These are phyloP conservation scores for Sepiola atlantica DNA, from an alignment of 2,888 invertebrate species.

Conservation along the genomic window DNA sequence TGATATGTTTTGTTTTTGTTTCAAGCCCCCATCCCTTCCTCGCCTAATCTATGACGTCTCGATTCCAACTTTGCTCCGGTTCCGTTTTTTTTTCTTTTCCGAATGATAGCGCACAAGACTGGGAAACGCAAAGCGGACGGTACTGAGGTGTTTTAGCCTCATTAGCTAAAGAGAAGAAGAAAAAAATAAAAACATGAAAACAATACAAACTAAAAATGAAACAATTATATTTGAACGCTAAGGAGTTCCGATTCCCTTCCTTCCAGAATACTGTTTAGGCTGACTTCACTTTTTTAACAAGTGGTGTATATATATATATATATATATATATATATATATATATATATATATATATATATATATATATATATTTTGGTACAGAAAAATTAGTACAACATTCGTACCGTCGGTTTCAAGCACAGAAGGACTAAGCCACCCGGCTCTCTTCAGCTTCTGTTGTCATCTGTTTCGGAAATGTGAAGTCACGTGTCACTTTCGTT, in stretches of 20 bases:
- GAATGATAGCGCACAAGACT: not conserved
- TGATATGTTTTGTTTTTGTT: not conserved
- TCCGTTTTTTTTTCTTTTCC: not conserved
- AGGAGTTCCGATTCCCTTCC: constrained; percentile 12
- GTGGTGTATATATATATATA: not conserved
- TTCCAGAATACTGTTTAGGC: not conserved
- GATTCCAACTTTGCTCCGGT: not conserved
- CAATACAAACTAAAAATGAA: not conserved
- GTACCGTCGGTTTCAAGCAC: too few species aligned
- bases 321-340: not conserved
- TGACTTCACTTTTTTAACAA: not conserved
- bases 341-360: not conserved
- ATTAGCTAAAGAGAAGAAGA: not conserved
- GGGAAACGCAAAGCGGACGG: not conserved
- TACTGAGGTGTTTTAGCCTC: not conserved
- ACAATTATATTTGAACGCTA: constrained; percentile 16
- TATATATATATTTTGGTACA: too few species aligned
- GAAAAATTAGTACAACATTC: too few species aligned
- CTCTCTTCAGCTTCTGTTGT: too few species aligned
- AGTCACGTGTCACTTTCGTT: too few species aligned
- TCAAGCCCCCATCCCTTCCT: not conserved
- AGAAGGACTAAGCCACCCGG: too few species aligned
- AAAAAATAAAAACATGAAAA: too few species aligned
- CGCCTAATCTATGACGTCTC: not conserved
- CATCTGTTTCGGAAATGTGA: too few species aligned